Evolutionary conservation across 2,797 vertebrate species (phyloP).

Genomic region (Tolypeutes matacus): DNA sequence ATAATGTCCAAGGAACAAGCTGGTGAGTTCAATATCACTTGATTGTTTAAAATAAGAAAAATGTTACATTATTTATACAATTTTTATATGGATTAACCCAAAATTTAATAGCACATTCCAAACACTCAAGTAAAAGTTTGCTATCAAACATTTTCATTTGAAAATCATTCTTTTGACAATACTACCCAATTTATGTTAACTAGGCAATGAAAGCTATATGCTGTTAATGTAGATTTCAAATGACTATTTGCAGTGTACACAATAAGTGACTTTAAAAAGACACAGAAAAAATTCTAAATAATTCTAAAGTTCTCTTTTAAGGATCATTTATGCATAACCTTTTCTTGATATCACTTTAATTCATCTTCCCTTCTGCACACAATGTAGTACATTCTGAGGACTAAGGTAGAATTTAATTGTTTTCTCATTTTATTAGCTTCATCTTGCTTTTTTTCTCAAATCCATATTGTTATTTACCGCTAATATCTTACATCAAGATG

Average conservation of each 20-base stretch:
- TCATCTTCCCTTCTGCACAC: neutral
- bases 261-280: slow-evolving; percentile 35
- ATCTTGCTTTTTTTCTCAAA: neutral
- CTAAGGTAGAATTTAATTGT: neutral
- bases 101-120: neutral
- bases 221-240: neutral
- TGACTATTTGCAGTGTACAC: neutral
- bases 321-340: neutral
- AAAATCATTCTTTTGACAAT: neutral
- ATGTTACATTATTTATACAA: neutral
- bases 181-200: neutral
- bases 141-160: neutral
- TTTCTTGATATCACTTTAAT: neutral
- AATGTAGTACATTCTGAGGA: neutral
- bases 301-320: neutral
- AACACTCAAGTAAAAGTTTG: neutral
- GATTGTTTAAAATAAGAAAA: neutral
- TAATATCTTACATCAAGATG: slow-evolving; percentile 21
- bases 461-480: neutral
- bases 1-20: neutral
- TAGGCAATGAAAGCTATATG: neutral
- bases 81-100: neutral
- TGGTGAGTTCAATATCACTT: neutral
- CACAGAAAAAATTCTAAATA: slow-evolving; percentile 1
- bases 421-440: neutral